Evolutionary conservation across 2,888 invertebrate genomes (phyloP), one percentile per base, ranked within the genome.

Genomic region (Myopa testacea): DNA sequence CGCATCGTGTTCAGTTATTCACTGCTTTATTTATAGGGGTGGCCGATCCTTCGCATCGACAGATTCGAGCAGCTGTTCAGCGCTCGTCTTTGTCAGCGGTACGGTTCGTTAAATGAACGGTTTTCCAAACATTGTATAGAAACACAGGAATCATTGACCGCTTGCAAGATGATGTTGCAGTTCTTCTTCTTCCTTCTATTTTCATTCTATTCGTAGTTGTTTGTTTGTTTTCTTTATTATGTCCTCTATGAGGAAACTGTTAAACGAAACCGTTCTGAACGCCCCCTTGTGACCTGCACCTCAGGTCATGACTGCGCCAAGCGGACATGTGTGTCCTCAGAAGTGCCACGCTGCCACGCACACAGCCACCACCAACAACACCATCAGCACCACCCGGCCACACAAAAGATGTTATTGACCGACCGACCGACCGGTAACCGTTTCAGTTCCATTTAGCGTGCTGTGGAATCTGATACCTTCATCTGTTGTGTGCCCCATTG

Each of bases 21-120:
- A n/a, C 50, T 74, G 50, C 26, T 50, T 75, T 75, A 60, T 75
- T 75, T 60, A 75, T 69, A 60, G 75, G 75, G 75, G 75, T 75
- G 75, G 58, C 16, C 37, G 37, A 55, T 26, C 45, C 75, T 45
- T 68, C 45, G 60, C 50, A 75, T 58, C 75, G 68, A 16, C 63
- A 16, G 34, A 12, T 63, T 34, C 73, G 7, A 34, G 67, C 74
- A 75, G 75, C 75, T 69, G 75, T 69, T 60, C 26, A 55, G 58
- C 10, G 67, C 55, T 68, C 60, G 75, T 69, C 75, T 75, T 72
- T 72, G 60, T 72, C 72, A 40, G 55, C 71, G 52, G 26, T 16
- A 71, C 14, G 72, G 38, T 72, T 72, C 60, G 37, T 62, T 62
- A 58, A 14, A 55, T 10, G 68, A 75, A 45, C 14, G 16, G 19